A percentile compares a stretch with the other conserved stretches of the same genome.
Evolutionary conservation across 2,888 invertebrate genomes (phyloP).

Genomic region (Lepidochrysops patricia): DNA sequence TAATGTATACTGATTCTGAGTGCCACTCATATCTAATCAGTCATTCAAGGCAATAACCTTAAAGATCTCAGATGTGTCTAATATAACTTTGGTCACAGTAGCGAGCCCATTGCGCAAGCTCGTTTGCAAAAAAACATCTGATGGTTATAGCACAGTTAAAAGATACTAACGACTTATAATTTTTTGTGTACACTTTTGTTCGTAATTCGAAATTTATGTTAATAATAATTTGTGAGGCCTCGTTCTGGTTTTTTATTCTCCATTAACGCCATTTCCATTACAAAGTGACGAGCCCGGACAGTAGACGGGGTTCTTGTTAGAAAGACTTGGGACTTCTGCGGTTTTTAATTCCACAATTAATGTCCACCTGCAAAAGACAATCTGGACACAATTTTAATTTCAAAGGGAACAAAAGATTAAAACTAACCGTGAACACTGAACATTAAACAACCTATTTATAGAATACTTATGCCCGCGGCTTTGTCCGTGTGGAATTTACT

Average conservation of each 20-base stretch:
- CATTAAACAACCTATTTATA: too few species aligned
- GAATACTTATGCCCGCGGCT: too few species aligned
- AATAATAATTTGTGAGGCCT: conserved; percentile 8
- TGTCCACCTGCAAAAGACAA: conserved; percentile 2
- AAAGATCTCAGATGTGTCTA: too few species aligned
- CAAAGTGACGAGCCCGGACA: not conserved
- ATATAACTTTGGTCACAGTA: not conserved
- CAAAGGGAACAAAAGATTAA: not conserved
- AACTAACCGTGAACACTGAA: not conserved
- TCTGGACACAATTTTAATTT: not conserved
- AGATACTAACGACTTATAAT: not conserved
- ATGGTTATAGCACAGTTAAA: not conserved
- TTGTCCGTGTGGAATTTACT: too few species aligned
- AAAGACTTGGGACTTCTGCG: not conserved
- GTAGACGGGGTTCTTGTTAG: not conserved
- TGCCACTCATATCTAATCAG: not conserved
- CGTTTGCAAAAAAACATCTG: not conserved
- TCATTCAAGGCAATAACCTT: not conserved
- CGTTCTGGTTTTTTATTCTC: conserved; percentile 5
- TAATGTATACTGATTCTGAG: not conserved
- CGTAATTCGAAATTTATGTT: conserved; percentile 6
- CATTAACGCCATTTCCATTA: conserved; percentile 9
- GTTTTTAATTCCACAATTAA: not conserved
- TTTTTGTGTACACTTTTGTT: conserved; percentile 1
- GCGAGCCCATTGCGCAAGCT: not conserved